phyloP scores from a whole-genome alignment of 2,888 invertebrate genomes.

The Drosophila austrosaltans region DNA sequence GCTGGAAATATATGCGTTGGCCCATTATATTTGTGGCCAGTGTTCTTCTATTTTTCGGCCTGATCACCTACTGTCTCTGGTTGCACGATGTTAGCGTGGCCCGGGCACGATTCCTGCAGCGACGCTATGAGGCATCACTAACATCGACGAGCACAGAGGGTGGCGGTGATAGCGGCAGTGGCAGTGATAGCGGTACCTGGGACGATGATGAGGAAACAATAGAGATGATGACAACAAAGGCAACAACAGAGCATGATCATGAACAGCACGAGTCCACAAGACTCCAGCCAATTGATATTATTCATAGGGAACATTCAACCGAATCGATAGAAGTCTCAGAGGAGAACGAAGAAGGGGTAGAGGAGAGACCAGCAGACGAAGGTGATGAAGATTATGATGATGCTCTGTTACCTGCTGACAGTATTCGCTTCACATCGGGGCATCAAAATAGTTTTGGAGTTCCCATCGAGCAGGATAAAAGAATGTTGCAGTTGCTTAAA shows the following conservation, averaged over 20 bases:
- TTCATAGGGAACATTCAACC: slow-evolving; percentile 43
- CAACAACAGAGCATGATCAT: slow-evolving; percentile 26
- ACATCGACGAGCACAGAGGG: slow-evolving; percentile 29
- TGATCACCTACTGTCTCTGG: slow-evolving; percentile 81
- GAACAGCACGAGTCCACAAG: slow-evolving; percentile 67
- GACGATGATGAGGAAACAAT: slow-evolving; percentile 44
- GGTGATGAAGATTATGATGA: slow-evolving; percentile 66
- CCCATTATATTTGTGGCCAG: slow-evolving; percentile 77
- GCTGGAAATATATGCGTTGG: slow-evolving; percentile 80
- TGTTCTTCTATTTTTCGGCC: slow-evolving; percentile 77
- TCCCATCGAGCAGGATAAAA: slow-evolving; percentile 86
- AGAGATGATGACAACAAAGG: slow-evolving; percentile 25
- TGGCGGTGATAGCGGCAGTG: background rate
- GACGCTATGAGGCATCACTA: slow-evolving; percentile 56
- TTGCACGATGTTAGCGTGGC: slow-evolving; percentile 80
- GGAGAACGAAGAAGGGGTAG: slow-evolving; percentile 39
- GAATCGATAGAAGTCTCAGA: slow-evolving; percentile 33
- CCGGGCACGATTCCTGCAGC: slow-evolving; percentile 72
- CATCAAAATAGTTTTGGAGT: slow-evolving; percentile 87
- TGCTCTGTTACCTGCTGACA: slow-evolving; percentile 68
- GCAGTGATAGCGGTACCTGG: slow-evolving; percentile 40
- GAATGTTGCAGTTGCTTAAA: slow-evolving; percentile 81
- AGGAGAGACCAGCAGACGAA: slow-evolving; percentile 3
- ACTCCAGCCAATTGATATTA: slow-evolving; percentile 52
- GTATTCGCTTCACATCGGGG: slow-evolving; percentile 85